phyloP scores from a whole-genome alignment of 2,888 invertebrate species.

The Zygothrica quintamaculata region DNA sequence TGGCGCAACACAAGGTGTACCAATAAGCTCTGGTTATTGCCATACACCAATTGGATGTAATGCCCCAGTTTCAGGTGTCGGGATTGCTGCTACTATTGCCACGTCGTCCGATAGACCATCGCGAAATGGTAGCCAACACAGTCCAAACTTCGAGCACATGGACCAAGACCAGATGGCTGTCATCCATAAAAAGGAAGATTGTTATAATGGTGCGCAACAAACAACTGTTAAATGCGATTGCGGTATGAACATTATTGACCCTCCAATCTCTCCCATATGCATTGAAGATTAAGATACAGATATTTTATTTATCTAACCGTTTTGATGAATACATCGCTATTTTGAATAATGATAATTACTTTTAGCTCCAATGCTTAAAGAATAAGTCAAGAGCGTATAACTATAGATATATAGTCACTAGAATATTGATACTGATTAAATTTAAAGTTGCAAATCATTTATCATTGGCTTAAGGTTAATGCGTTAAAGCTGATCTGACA shows the following conservation, averaged over 20 bases:
- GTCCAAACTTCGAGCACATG: slow-evolving; percentile 14
- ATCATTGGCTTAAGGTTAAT: too few relatives aligned
- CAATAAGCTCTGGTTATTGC: slow-evolving; percentile 65
- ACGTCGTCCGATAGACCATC: slow-evolving; percentile 33
- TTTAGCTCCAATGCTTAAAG: too few relatives aligned
- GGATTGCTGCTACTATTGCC: slow-evolving; percentile 28
- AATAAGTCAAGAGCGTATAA: too few relatives aligned
- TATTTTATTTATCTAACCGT: too few relatives aligned
- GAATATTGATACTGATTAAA: too few relatives aligned
- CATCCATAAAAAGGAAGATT: slow-evolving; percentile 45
- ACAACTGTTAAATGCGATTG: slow-evolving; percentile 34
- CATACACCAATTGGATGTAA: slow-evolving; percentile 51
- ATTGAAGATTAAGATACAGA: slow-evolving; percentile 19
- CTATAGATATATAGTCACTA: too few relatives aligned
- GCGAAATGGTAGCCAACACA: slow-evolving; percentile 34
- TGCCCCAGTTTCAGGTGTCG: slow-evolving; percentile 9
- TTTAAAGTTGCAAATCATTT: too few relatives aligned
- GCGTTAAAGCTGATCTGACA: too few relatives aligned
- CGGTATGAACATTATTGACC: slow-evolving; percentile 7
- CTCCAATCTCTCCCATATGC: slow-evolving; percentile 12
- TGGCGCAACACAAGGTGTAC: slow-evolving; percentile 48
- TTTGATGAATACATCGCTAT: too few relatives aligned
- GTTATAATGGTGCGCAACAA: slow-evolving; percentile 28
- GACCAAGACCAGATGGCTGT: slow-evolving; percentile 34
- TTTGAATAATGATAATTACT: too few relatives aligned